Evolutionary conservation across 2,888 invertebrate species (phyloP), one percentile per base, ranked within the genome.

Genomic region (Sphinx pinastri): DNA sequence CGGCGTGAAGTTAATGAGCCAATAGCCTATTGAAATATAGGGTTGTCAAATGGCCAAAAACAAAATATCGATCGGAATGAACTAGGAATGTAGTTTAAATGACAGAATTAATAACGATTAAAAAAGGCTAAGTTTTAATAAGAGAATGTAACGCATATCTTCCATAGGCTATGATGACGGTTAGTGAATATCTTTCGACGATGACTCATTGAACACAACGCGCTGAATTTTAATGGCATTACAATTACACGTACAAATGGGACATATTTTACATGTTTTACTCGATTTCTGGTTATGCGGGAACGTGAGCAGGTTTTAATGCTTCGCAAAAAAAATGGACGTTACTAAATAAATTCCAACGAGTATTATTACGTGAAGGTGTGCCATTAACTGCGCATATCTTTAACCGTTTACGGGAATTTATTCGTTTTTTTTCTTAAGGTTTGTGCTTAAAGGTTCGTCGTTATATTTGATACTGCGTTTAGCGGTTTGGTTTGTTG

Each of bases 231-330:
- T 59, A 67, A 67, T 70, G 51, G 38, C 13, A 47, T 70, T 70
- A 67, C 59, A 57, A 70, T 70, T 67, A 70, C 52, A 45, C 38
- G 31, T 45, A 52, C 58, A 51, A 58, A 67, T 59, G 49, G 58
- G 68, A 68, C 70, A 68, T 72, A 68, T 68, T 72, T 70, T 70
- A 70, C 58, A 57, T 51, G 70, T 57, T 72, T 68, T 70, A 70
- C 66, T 47, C 63, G 66, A 66, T 57, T 71, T 60, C 38, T 68
- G 16, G 38, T 14, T 60, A 55, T 14, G 58, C 19, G 55, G 14
- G 63, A 25, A 59, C 63, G 72, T 68, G 70, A 66, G 68, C 14
- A 2, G 60, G 69, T 63, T 60, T 60, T 55, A 45, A 69, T 38
- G 52, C 54, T 47, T 11, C 14, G 16, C 13, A 14, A 31, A 67